Evolutionary conservation across 1,140 invertebrate species (phyloP), one percentile per base, ranked within the genome.

Genomic region (Saccostrea echinata): DNA sequence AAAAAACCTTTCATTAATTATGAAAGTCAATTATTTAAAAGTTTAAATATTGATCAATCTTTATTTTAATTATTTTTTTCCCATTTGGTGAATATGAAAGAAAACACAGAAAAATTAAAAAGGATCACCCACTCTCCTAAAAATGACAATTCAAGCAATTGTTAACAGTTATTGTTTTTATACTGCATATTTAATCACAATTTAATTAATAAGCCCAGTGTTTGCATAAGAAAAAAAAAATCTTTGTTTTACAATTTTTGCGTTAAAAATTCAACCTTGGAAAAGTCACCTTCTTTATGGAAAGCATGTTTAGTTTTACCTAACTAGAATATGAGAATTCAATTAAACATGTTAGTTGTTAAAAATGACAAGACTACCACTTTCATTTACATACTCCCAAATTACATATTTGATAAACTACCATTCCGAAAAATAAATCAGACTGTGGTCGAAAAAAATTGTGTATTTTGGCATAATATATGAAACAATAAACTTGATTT

Each of bases 401-500:
- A 76, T 76, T 76, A 76, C 30, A 76, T 76, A 76, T 76, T 76
- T 76, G 68, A 76, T 76, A 76, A 76, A 76, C 68, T 76, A 76
- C 68, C 68, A 76, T 27, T 27, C 13, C 27, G 27, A 76, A 76
- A 76, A 30, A 76, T 76, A 76, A 76, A 76, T 76, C 68, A 30
- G 68, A 76, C 24, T 30, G 68, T 76, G 68, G 68, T 76, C 24
- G 27, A 76, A 76, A 71, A 76, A 76, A 35, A 30, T 76, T 76
- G 68, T 76, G 68, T 76, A 76, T 76, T 76, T 76, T 76, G 68
- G 68, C 68, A 76, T 76, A 76, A 76, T 76, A 76, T 76, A 76
- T 76, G 68, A 76, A 76, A 76, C 68, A 76, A 76, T 76, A 76
- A 76, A 76, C 27, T 16, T 76, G 68, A 76, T 76, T 76, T 76